Base-by-base conservation (phyloP, 2,888 invertebrate species). In the Scelioninae gen. 1 region DNA sequence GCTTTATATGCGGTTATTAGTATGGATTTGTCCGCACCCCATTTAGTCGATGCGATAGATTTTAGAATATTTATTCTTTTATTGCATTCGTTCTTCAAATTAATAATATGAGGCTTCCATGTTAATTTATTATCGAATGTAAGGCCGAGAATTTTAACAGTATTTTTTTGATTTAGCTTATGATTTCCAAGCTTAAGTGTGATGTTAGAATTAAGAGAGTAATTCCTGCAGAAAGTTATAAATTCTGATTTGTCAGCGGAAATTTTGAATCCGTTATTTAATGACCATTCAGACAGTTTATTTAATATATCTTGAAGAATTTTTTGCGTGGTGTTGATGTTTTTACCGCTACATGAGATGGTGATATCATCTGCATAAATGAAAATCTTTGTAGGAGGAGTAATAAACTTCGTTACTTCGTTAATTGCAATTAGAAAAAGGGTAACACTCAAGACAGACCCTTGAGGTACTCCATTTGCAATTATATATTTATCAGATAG, bases 91-190 rank as follows among this genome's bases (percentile, higher is more conserved):
- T 10, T 51, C n/a, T 51, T 51, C 4, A 51, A n/a, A 5, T 6
- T 31, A n/a, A 0, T 51, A 5, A 63, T 45, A 8, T 63, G 63
- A 0, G 23, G 10, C 16, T 43, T 43, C 43, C 40, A 60, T 10
- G 60, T 43, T 16, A 60, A 43, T 60, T 60, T 60, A 1, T 40
- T 23, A 43, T 60, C 60, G n/a, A 60, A 60, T 9, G 8, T 10
- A 5, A 38, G 38, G 1, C 38, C 38, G 38, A 38, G 38, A 5
- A 38, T 38, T 38, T 38, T 38, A 1, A 38, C 38, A 38, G 11
- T 11, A 11, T 38, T 38, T 4, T 1, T 38, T 38, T 11, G 8
- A 8, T 38, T 38, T 1, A 38, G 8, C 5, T 38, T 38, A 8
- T 38, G 38, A 11, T 38, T 38, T 10, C 11, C 11, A 10, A 38